phyloP scores from a whole-genome alignment of 2,113 vertebrate genomes.

The Cynopterus brachyotis region DNA sequence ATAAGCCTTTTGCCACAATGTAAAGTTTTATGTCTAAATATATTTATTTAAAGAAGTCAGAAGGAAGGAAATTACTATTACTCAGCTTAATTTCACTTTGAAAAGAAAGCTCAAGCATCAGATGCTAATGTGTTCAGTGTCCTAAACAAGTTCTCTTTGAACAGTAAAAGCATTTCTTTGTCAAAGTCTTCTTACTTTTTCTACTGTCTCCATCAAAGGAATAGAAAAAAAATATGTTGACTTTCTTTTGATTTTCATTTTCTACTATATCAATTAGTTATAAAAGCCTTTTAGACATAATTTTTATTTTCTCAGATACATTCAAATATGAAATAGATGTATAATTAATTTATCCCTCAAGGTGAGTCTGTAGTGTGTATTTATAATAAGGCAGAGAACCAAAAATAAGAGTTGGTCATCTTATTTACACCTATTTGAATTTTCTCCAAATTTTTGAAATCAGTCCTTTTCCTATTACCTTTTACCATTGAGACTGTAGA shows the following conservation, averaged over 20 bases:
- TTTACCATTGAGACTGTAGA: neutral
- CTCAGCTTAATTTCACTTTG: slow-evolving; percentile 70
- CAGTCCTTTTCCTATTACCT: neutral
- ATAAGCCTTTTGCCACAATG: neutral
- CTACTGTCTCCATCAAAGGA: slow-evolving; percentile 44
- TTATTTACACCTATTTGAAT: neutral
- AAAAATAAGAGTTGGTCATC: neutral
- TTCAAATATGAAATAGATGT: neutral
- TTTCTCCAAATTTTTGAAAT: neutral
- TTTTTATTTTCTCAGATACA: slow-evolving; percentile 19
- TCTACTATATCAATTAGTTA: slow-evolving; percentile 1
- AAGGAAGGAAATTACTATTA: slow-evolving; percentile 45
- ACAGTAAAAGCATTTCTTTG: slow-evolving; percentile 63
- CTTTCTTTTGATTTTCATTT: slow-evolving; percentile 55
- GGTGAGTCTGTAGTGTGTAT: neutral
- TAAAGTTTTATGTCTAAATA: neutral
- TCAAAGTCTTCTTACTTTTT: neutral
- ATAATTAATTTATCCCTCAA: slow-evolving; percentile 39
- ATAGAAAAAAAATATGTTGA: neutral
- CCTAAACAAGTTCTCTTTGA: slow-evolving; percentile 56
- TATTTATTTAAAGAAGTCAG: slow-evolving; percentile 71
- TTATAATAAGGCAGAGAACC: neutral
- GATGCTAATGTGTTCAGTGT: slow-evolving; percentile 43
- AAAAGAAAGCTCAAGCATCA: slow-evolving; percentile 78
- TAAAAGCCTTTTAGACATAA: slow-evolving; percentile 46